Evolutionary conservation across 2,888 invertebrate species (phyloP), one percentile per base, ranked within the genome.

Genomic region (Tiliacea aurago): DNA sequence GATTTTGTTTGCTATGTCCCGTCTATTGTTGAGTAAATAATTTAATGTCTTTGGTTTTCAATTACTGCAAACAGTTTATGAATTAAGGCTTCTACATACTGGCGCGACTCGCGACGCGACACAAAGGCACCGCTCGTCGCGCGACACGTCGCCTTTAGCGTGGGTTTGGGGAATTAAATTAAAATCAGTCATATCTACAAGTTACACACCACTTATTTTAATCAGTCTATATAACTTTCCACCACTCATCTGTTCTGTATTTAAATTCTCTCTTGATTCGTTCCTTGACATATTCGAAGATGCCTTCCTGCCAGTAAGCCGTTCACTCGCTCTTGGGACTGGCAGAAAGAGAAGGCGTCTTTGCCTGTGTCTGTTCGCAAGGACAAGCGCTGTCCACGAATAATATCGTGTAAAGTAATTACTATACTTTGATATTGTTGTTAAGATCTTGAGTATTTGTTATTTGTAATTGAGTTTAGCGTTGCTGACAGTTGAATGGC

Each of bases 221-320:
- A 7, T 47, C 33, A 33, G 10, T 51, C 18, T 18, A 11, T 6
- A 20, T 18, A 1, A 15, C 4, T 15, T 55, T 33, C 33, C 11
- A 15, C 11, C 7, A 11, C 11, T 45, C 33, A 11, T 72, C 15
- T 10, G 5, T 33, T 43, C 23, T n/a, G 23, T 15, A 51, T 47
- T 55, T 1, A 64, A 80, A 64, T 49, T 20, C 28, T 28, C 20
- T 18, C 13, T 37, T n/a, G 58, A 59, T 55, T 59, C 23, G 62
- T 77, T 78, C 89, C 89, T 89, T 89, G 89, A 89, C 88, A 89
- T 89, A 88, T 84, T 76, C 82, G 88, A 84, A 83, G 89, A 89
- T 85, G 85, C 66, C 83, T 85, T 85, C 85, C 86, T 84, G 77
- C 55, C 69, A 49, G 65, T 13, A 7, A 43, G 47, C 84, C 87